A percentile compares a stretch with the other conserved stretches of the same genome.
These are phyloP conservation scores for Microtus ochrogaster DNA, from an alignment of 2,113 vertebrate species.

Conservation along the genomic window DNA sequence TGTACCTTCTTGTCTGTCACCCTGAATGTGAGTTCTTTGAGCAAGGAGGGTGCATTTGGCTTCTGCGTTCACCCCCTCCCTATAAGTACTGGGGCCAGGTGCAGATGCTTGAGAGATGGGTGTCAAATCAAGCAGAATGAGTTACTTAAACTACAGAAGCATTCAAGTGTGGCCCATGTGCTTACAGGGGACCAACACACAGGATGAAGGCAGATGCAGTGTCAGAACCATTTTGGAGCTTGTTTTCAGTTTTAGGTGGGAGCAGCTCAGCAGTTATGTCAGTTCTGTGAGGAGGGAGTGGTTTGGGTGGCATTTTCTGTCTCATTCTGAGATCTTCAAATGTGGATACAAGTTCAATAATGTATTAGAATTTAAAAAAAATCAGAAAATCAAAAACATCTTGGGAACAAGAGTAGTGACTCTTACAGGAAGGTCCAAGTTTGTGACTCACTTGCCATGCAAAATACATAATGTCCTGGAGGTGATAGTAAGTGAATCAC, in stretches of 20 bases:
- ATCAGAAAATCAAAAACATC: background rate
- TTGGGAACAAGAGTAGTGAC: conserved; percentile 7
- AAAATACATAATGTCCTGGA: conserved; percentile 63
- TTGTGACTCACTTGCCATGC: conserved; percentile 71
- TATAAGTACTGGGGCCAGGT: background rate
- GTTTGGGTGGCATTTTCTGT: background rate
- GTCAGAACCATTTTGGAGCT: background rate
- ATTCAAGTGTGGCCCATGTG: background rate
- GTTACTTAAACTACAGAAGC: background rate
- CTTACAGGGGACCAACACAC: background rate
- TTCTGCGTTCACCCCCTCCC: background rate
- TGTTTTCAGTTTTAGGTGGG: background rate
- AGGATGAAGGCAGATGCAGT: background rate
- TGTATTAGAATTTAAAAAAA: background rate
- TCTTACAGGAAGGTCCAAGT: conserved; percentile 45
- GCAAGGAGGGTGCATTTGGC: background rate
- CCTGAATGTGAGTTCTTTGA: background rate
- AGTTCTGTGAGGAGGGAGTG: background rate
- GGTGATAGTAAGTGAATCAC: conserved; percentile 71
- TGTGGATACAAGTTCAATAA: background rate
- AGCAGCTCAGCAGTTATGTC: background rate
- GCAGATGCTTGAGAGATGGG: background rate
- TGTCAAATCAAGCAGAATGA: background rate
- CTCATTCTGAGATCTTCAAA: background rate
- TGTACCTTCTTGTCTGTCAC: background rate